Evolutionary conservation across 1,140 invertebrate genomes (phyloP), one percentile per base, ranked within the genome.

Genomic region (Steinernema feltiae): DNA sequence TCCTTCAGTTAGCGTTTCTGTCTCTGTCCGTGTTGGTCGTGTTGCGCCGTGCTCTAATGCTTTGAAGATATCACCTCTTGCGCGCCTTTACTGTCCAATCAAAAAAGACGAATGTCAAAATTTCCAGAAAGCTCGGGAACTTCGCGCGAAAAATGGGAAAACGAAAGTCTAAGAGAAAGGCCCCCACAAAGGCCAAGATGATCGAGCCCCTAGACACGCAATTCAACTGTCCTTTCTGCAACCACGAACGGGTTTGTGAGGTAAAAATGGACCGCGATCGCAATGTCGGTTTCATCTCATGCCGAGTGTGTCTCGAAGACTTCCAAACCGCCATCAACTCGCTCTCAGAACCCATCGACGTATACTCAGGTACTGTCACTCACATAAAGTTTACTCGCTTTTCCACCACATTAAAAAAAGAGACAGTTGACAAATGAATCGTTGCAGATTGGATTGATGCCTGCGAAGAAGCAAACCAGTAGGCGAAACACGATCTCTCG

Each of bases 361-460:
- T 99, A 27, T 99, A 99, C 87, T 97, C n/a, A n/a, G n/a, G n/a
- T n/a, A n/a, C n/a, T n/a, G n/a, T n/a, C n/a, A n/a, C n/a, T n/a
- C n/a, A n/a, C n/a, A n/a, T n/a, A n/a, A n/a, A n/a, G n/a, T n/a
- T n/a, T n/a, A n/a, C n/a, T n/a, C n/a, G n/a, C n/a, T n/a, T n/a
- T n/a, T n/a, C n/a, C n/a, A n/a, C n/a, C n/a, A n/a, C n/a, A n/a
- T n/a, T n/a, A n/a, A n/a, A n/a, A n/a, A n/a, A n/a, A n/a, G n/a
- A n/a, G n/a, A n/a, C n/a, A n/a, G n/a, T n/a, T n/a, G n/a, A n/a
- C n/a, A n/a, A n/a, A n/a, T n/a, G n/a, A n/a, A n/a, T n/a, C n/a
- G n/a, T n/a, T n/a, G n/a, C 97, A 89, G 96, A 98, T 87, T 99
- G 97, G 97, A 97, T 99, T 73, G 97, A 99, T 90, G 96, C 95